A percentile compares a stretch with the other conserved stretches of the same genome.
phyloP scores from a whole-genome alignment of 2,113 vertebrate genomes.

The Malaclemys terrapin region DNA sequence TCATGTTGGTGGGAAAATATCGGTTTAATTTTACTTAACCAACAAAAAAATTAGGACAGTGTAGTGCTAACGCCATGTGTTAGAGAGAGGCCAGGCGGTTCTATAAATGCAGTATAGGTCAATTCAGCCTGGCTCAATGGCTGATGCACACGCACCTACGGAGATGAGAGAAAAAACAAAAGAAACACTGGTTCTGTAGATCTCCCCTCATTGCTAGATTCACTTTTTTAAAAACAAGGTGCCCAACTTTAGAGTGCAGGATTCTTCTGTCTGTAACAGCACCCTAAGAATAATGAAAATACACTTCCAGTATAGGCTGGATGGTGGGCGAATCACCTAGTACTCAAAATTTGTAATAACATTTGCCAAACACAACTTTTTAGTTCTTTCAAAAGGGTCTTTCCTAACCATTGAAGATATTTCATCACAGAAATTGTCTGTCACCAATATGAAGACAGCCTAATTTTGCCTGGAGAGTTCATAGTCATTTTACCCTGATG shows the following conservation, averaged over 20 bases:
- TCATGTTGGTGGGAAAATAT: slow-evolving; percentile 60
- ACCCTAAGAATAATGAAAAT: not conserved
- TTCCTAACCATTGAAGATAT: not conserved
- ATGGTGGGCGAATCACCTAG: not conserved
- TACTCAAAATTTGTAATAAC: not conserved
- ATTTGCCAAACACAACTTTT: not conserved
- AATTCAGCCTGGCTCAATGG: not conserved
- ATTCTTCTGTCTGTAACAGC: not conserved
- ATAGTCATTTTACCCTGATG: not conserved
- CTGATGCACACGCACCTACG: not conserved
- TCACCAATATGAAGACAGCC: not conserved
- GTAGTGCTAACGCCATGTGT: not conserved
- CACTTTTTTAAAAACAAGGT: not conserved
- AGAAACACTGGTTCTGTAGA: not conserved
- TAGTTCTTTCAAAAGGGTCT: not conserved
- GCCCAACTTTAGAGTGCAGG: not conserved
- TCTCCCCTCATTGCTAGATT: not conserved
- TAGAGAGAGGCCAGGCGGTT: not conserved
- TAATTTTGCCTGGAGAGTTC: not conserved
- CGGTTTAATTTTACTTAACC: slow-evolving; percentile 68
- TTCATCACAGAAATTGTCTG: not conserved
- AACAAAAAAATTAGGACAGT: slow-evolving; percentile 44
- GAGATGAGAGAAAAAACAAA: not conserved
- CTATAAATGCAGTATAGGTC: not conserved
- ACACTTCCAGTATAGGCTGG: not conserved